A percentile compares a stretch with the other conserved stretches of the same genome.
Evolutionary conservation across 2,113 vertebrate genomes (phyloP).

Genomic region (Cyprinodon tularosa): DNA sequence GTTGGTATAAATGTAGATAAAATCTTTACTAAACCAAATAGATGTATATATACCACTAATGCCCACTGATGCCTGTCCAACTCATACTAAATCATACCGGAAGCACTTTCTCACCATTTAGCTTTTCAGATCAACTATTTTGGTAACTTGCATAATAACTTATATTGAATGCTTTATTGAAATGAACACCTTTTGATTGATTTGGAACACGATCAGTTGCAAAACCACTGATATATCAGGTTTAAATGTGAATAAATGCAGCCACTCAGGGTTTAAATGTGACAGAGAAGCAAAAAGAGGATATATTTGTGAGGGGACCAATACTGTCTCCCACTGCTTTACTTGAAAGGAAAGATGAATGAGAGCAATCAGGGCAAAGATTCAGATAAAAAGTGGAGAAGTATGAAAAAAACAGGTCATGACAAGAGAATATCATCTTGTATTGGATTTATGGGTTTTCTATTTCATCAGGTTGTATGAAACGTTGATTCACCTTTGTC

Average conservation of each 20-base stretch:
- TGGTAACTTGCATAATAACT: not conserved
- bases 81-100: too few species aligned
- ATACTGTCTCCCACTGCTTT: not conserved
- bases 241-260: not conserved
- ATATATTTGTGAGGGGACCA: not conserved
- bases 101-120: not conserved
- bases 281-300: not conserved
- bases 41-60: too few species aligned
- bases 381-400: not conserved
- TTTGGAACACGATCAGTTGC: not conserved
- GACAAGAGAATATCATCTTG: slow-evolving; percentile 1
- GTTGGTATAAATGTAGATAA: too few species aligned
- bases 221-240: not conserved
- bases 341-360: not conserved
- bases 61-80: too few species aligned
- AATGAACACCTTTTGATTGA: not conserved
- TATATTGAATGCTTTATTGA: not conserved
- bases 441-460: slow-evolving; percentile 24
- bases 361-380: not conserved
- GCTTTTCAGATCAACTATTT: not conserved
- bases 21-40: too few species aligned
- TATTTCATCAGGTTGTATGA: slow-evolving; percentile 11
- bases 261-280: not conserved
- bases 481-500: slow-evolving; percentile 34
- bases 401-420: slow-evolving; percentile 2